These are phyloP conservation scores for Lepidurus couesii DNA, from an alignment of 1,140 invertebrate species.

Conservation along the genomic window DNA sequence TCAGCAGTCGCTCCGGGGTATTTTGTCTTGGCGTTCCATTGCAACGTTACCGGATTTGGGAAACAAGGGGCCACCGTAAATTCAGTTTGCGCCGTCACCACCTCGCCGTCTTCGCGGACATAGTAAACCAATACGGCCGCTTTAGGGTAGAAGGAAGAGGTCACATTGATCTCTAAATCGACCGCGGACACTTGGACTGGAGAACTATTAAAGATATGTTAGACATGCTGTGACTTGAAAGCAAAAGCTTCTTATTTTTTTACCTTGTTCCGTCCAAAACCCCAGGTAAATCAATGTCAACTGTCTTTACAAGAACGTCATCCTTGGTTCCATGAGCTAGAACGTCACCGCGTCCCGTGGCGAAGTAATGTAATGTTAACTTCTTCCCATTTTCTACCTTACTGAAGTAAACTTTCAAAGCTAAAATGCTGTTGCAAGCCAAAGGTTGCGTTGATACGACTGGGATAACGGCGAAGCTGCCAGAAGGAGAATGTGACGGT, in stretches of 20 bases:
- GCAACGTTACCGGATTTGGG: conserved; percentile 47
- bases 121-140: conserved; percentile 62
- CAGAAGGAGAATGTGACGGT: background rate
- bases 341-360: conserved; percentile 39
- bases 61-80: conserved; percentile 52
- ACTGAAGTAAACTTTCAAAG: conserved; percentile 25
- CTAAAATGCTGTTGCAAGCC: background rate
- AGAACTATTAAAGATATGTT: background rate
- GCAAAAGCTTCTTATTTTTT: background rate
- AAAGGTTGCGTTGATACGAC: background rate
- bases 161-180: conserved; percentile 38
- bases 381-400: conserved; percentile 27
- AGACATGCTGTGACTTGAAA: background rate
- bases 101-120: conserved; percentile 64
- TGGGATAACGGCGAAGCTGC: background rate
- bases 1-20: conserved; percentile 50
- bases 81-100: conserved; percentile 53
- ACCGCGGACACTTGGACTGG: background rate
- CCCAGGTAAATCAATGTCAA: conserved; percentile 36
- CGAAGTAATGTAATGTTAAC: conserved; percentile 26
- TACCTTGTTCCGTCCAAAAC: conserved; percentile 35
- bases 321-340: conserved; percentile 36
- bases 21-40: conserved; percentile 47
- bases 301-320: conserved; percentile 38
- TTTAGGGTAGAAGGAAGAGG: conserved; percentile 39